phyloP scores from a whole-genome alignment of 2,888 invertebrate genomes.

The Heliconius sara region DNA sequence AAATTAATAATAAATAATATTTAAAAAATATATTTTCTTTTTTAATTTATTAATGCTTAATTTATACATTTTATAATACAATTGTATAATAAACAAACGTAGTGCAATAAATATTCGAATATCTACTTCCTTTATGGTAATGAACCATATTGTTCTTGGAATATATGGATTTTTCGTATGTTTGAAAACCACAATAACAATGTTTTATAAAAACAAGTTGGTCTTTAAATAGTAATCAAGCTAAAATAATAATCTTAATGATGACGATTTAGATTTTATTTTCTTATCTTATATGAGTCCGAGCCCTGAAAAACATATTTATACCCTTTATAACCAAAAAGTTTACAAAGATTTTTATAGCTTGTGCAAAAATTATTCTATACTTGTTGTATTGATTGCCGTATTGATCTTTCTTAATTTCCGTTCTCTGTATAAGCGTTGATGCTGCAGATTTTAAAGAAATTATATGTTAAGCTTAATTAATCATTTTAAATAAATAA shows the following conservation, averaged over 20 bases:
- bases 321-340: neutral
- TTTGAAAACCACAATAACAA: conserved; percentile 29
- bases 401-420: too few relatives aligned
- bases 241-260: conserved; percentile 17
- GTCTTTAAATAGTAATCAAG: conserved; percentile 23
- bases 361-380: too few relatives aligned
- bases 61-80: too few relatives aligned
- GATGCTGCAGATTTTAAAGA: too few relatives aligned
- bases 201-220: conserved; percentile 29
- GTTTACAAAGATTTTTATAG: too few relatives aligned
- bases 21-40: neutral
- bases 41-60: too few relatives aligned
- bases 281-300: conserved; percentile 2
- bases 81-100: neutral
- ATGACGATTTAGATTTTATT: conserved; percentile 37
- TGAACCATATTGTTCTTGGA: conserved; percentile 24
- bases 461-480: too few relatives aligned
- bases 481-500: too few relatives aligned
- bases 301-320: neutral
- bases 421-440: too few relatives aligned
- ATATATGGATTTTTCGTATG: conserved; percentile 12
- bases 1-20: neutral
- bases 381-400: neutral
- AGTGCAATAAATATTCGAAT: neutral
- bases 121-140: conserved; percentile 10